Conservation (phyloP, 1,140 invertebrate genomes). For the Drosophila willistoni region DNA sequence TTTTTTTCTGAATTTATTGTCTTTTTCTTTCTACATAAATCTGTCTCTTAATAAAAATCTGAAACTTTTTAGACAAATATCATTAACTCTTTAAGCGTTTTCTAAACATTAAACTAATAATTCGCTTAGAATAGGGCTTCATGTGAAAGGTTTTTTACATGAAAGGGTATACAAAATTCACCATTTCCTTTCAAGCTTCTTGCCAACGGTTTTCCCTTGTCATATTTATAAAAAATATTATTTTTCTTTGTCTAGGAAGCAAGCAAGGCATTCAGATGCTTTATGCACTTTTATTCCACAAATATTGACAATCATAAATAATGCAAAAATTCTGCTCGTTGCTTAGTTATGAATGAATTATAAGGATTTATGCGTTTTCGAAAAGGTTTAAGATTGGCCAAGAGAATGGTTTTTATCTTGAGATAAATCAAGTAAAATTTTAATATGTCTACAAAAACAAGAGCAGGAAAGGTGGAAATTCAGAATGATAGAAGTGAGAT, state of each 20-base stretch:
- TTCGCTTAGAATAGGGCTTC: too few species aligned
- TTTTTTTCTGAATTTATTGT: too few species aligned
- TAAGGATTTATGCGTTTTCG: constrained; percentile 29
- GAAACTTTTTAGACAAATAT: too few species aligned
- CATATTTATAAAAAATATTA: constrained; percentile 11
- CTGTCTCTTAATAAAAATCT: too few species aligned
- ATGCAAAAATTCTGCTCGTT: constrained; percentile 43
- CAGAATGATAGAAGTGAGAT: background rate
- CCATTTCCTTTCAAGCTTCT: background rate
- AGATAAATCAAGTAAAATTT: constrained; percentile 49
- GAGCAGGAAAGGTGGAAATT: too few species aligned
- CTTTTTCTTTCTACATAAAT: too few species aligned
- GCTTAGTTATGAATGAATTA: constrained; percentile 34
- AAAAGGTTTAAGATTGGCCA: constrained; percentile 28
- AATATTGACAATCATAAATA: constrained; percentile 62
- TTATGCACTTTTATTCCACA: constrained; percentile 40
- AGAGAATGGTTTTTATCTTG: constrained; percentile 30
- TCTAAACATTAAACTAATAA: too few species aligned
- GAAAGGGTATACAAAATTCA: background rate
- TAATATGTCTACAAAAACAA: constrained; percentile 17
- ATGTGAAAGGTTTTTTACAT: background rate
- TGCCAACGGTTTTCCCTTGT: background rate
- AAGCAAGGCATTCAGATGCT: constrained; percentile 5
- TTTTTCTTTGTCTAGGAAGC: constrained; percentile 5
- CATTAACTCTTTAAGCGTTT: too few species aligned